These are phyloP conservation scores for Pachypeltis micranthus DNA, from an alignment of 1,140 invertebrate genomes.

Conservation along the genomic window DNA sequence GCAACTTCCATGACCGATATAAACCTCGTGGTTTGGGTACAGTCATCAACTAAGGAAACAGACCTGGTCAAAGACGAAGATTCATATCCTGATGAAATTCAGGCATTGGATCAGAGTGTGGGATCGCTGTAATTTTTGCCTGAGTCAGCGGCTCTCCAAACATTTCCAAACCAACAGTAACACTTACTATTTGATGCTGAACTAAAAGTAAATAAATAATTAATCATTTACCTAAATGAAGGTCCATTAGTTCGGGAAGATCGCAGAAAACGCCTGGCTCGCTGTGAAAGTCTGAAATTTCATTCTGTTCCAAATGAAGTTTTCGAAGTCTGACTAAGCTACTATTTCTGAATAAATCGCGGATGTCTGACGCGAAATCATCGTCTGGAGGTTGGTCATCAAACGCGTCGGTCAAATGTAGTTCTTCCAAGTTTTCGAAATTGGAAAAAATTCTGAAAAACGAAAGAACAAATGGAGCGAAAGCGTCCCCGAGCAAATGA, in stretches of 20 bases:
- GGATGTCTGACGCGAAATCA: slow-evolving; percentile 49
- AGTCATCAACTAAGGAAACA: no score
- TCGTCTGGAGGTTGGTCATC: slow-evolving; percentile 49
- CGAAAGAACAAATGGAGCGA: background rate
- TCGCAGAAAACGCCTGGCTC: slow-evolving; percentile 58
- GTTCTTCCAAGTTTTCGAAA: slow-evolving; percentile 55
- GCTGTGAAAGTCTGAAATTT: slow-evolving; percentile 49
- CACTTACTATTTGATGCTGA: no score
- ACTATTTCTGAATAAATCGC: slow-evolving; percentile 60
- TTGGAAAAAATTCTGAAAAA: slow-evolving; percentile 56
- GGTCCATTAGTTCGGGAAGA: slow-evolving; percentile 49
- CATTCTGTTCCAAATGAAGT: slow-evolving; percentile 66
- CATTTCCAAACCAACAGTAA: no score
- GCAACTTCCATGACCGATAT: no score
- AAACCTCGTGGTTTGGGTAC: no score
- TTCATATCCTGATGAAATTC: no score
- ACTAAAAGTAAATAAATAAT: no score
- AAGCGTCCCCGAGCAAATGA: no score
- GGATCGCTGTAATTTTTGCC: no score
- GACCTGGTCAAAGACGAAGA: no score
- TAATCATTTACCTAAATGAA: slow-evolving; percentile 54
- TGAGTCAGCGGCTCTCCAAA: no score
- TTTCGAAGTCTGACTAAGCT: slow-evolving; percentile 53
- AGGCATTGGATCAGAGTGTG: no score
- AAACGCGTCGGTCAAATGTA: slow-evolving; percentile 67